A percentile compares a stretch with the other conserved stretches of the same genome.
Conservation (phyloP, 2,888 invertebrate genomes). For the Drosophila heteroneura region DNA sequence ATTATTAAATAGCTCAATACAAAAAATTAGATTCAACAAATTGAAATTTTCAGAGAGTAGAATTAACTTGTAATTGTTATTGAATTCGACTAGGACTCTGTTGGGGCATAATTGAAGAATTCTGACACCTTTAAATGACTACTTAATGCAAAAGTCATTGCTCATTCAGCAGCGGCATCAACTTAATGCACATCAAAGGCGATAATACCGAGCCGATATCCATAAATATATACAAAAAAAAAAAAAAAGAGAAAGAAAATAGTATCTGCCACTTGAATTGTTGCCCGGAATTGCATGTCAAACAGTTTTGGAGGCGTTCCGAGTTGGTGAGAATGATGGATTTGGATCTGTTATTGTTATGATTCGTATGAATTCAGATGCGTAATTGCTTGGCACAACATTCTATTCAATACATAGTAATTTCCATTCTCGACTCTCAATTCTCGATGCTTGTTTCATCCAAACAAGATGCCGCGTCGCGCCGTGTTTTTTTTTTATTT, state of each 20-base stretch:
- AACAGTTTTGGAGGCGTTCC: slow-evolving; percentile 25
- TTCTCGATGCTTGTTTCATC: slow-evolving; percentile 6
- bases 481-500: slow-evolving; percentile 51
- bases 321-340: slow-evolving; percentile 48
- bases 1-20: neutral
- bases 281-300: slow-evolving; percentile 63
- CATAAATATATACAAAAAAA: slow-evolving; percentile 29
- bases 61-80: neutral
- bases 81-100: neutral
- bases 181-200: slow-evolving; percentile 59
- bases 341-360: slow-evolving; percentile 75
- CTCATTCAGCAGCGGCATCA: slow-evolving; percentile 50
- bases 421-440: neutral
- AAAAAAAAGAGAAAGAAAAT: neutral
- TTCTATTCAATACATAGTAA: slow-evolving; percentile 4
- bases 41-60: fast-evolving
- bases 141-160: slow-evolving; percentile 27
- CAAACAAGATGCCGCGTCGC: slow-evolving; percentile 43
- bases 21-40: neutral
- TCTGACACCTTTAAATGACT: slow-evolving; percentile 16
- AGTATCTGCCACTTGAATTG: slow-evolving; percentile 47
- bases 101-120: neutral
- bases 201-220: slow-evolving; percentile 18
- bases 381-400: slow-evolving; percentile 64
- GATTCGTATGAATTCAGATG: slow-evolving; percentile 73